These are phyloP conservation scores for Drosophila sulfurigaster DNA, from an alignment of 1,140 invertebrate genomes.

Conservation along the genomic window DNA sequence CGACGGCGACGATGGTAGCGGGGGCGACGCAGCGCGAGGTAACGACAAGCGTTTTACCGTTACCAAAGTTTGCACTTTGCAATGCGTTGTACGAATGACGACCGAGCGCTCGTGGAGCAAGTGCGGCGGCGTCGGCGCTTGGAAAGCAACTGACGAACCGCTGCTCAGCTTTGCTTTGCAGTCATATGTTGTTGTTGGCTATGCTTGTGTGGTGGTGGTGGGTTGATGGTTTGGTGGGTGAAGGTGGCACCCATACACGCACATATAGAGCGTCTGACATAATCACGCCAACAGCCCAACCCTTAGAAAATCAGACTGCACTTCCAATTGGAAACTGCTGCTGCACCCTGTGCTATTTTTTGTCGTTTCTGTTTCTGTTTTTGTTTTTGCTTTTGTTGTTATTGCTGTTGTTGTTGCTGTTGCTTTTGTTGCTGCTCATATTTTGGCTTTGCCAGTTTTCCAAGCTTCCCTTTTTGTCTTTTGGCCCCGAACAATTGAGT, in stretches of 20 bases:
- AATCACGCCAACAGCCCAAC: slow-evolving; percentile 78
- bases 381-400: slow-evolving; percentile 57
- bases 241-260: slow-evolving; percentile 31
- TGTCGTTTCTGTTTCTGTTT: slow-evolving; percentile 34
- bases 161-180: slow-evolving; percentile 33
- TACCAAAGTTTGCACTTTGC: slow-evolving; percentile 63
- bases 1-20: slow-evolving; percentile 27
- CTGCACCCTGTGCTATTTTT: slow-evolving; percentile 70
- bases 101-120: slow-evolving; percentile 53
- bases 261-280: slow-evolving; percentile 60
- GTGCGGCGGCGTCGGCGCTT: slow-evolving; percentile 78
- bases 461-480: slow-evolving; percentile 62
- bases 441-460: slow-evolving; percentile 77
- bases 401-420: slow-evolving; percentile 24
- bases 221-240: slow-evolving; percentile 9
- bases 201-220: slow-evolving; percentile 36
- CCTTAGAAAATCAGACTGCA: slow-evolving; percentile 70
- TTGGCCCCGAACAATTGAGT: slow-evolving; percentile 73
- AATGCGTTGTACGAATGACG: slow-evolving; percentile 54
- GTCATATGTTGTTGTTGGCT: slow-evolving; percentile 43
- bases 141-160: slow-evolving; percentile 76
- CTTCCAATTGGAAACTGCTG: slow-evolving; percentile 75
- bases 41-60: slow-evolving; percentile 55
- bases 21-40: slow-evolving; percentile 21
- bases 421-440: slow-evolving; percentile 57